Conservation (phyloP, 2,113 vertebrate genomes). For the Megaleporinus macrocephalus region DNA sequence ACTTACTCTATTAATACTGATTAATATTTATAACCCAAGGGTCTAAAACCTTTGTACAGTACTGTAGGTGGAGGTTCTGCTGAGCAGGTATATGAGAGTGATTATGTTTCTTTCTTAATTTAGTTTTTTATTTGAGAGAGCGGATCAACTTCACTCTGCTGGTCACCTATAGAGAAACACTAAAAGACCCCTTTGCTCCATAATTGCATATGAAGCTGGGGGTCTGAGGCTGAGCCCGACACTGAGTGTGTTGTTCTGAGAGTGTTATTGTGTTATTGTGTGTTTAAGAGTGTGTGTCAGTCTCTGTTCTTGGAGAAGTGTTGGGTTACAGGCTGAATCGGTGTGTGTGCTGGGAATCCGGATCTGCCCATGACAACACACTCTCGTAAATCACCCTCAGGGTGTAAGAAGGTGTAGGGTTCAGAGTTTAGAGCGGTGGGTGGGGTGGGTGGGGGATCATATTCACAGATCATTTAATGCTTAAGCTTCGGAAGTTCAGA, state of each 20-base stretch:
- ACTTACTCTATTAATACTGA: too few species aligned
- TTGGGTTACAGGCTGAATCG: slow-evolving; percentile 43
- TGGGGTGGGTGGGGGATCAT: slow-evolving; percentile 11
- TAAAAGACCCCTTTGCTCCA: slow-evolving; percentile 11
- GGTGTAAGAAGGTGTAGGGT: slow-evolving; percentile 29
- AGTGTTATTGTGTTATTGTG: slow-evolving; percentile 29
- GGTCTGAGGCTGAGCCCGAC: too few species aligned
- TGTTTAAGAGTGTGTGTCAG: slow-evolving; percentile 44
- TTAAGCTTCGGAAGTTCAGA: slow-evolving; percentile 14
- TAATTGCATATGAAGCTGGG: not conserved
- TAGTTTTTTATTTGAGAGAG: not conserved
- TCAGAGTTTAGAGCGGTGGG: slow-evolving; percentile 10
- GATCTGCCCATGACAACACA: slow-evolving; percentile 46
- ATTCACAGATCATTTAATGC: slow-evolving; percentile 14
- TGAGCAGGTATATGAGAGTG: not conserved
- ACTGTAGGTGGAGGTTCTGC: too few species aligned
- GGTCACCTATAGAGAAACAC: slow-evolving; percentile 13
- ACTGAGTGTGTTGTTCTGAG: slow-evolving; percentile 40
- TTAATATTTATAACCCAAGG: too few species aligned
- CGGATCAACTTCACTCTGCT: slow-evolving; percentile 15
- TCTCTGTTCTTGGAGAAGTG: slow-evolving; percentile 40
- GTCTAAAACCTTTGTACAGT: too few species aligned
- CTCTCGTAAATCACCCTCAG: slow-evolving; percentile 52
- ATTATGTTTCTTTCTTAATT: slow-evolving; percentile 9
- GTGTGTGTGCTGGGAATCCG: slow-evolving; percentile 41